Conservation (phyloP, 2,888 invertebrate species). For the Ectropis crepuscularia region DNA sequence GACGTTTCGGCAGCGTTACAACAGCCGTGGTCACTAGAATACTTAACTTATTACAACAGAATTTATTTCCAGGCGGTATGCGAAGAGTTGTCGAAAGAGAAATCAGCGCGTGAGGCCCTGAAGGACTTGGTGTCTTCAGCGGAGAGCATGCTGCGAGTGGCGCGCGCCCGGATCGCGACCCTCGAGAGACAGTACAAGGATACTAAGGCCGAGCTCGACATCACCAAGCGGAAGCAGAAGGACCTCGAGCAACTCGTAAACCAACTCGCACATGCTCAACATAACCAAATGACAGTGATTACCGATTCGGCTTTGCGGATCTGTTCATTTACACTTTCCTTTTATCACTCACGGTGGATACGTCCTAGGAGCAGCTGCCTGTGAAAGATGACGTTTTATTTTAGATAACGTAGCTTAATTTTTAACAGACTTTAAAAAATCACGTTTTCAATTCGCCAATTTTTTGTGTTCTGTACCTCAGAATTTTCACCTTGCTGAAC, state of each 20-base stretch:
- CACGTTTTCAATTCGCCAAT: too few relatives aligned
- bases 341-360: conserved; percentile 3
- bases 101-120: conserved; percentile 65
- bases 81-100: conserved; percentile 70
- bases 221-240: conserved; percentile 67
- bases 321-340: neutral
- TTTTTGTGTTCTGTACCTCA: too few relatives aligned
- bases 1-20: too few relatives aligned
- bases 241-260: conserved; percentile 78
- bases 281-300: conserved; percentile 58
- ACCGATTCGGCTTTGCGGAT: conserved; percentile 47
- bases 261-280: conserved; percentile 53
- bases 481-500: too few relatives aligned
- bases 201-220: conserved; percentile 62
- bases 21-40: too few relatives aligned
- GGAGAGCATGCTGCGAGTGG: conserved; percentile 74
- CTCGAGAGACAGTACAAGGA: conserved; percentile 74
- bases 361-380: too few relatives aligned
- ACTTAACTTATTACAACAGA: too few relatives aligned
- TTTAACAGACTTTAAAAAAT: too few relatives aligned
- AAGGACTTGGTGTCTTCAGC: conserved; percentile 71
- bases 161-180: conserved; percentile 67
- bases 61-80: conserved; percentile 49
- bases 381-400: too few relatives aligned
- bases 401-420: too few relatives aligned